Evolutionary conservation across 2,113 vertebrate genomes (phyloP), one percentile per base, ranked within the genome.

Genomic region (Platichthys flesus): DNA sequence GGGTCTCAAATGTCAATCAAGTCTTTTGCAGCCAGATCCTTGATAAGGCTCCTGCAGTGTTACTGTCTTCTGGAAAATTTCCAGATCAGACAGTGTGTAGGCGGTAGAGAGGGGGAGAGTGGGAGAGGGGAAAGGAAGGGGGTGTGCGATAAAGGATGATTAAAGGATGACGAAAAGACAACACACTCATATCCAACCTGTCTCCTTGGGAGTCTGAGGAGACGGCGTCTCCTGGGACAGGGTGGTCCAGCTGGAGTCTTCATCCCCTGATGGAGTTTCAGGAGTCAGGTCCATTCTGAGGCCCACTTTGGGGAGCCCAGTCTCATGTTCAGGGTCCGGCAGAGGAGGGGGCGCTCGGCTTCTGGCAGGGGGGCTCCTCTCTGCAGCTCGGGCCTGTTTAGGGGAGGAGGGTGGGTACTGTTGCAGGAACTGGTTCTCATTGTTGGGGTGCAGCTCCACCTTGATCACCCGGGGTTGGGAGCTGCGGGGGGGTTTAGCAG

Each of bases 181-280:
- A 49, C 45, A 79, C 24, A 83, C 63, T 40, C 49, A 64, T 5
- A 59, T 56, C 64, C 0, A 73, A 99, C 98, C 97, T 95, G 96
- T 92, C 82, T 99, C 98, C 0, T 95, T 94, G 0, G 97, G 96
- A 0, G 96, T 97, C 81, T 95, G 95, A 0, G 93, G 94, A 0
- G 97, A 97, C 31, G 97, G 96, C 0, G 96, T 97, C 88, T 98
- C 98, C 66, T 99, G 98, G 23, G 98, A 99, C 80, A 99, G 85
- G 0, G 98, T 99, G 2, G 98, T 99, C 98, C 98, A 99, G 91
- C 98, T 99, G 35, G 98, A 99, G 83, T 99, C 98, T 87, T 99
- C 98, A 24, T 99, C 98, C 94, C 97, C 92, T 94, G 97, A 93
- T 91, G 97, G 85, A 90, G 94, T 72, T 90, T 97, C 52, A 92